phyloP scores from a whole-genome alignment of 2,797 vertebrate species.

The Manis javanica region DNA sequence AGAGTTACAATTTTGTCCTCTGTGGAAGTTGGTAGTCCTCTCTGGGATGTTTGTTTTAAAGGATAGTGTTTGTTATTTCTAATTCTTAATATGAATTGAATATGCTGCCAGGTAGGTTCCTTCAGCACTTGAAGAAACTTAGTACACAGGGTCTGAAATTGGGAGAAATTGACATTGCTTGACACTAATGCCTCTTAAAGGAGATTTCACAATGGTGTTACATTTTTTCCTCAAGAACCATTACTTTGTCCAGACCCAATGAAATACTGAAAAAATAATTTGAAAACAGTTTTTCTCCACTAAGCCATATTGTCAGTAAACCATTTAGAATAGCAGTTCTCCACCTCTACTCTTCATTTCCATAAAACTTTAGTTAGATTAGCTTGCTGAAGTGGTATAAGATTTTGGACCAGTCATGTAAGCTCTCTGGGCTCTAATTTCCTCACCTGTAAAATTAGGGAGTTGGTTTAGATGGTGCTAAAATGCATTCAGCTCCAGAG shows the following conservation, averaged over 20 bases:
- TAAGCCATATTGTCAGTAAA: neutral
- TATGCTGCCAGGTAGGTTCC: neutral
- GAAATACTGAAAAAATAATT: neutral
- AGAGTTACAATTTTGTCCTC: neutral
- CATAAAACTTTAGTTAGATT: neutral
- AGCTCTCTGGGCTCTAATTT: neutral
- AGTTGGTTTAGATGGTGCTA: neutral
- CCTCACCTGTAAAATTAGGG: neutral
- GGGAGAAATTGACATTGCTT: neutral
- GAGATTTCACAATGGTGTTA: neutral
- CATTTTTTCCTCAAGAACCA: neutral
- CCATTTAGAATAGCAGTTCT: neutral
- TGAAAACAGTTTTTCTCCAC: neutral
- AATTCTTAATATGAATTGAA: neutral
- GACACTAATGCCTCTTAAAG: neutral
- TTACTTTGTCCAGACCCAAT: neutral
- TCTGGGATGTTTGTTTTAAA: slow-evolving; percentile 30
- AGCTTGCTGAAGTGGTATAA: neutral
- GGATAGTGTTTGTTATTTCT: neutral
- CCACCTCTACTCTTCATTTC: neutral
- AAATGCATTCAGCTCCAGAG: neutral
- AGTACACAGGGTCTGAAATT: neutral
- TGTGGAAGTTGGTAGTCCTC: neutral
- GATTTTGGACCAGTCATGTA: neutral
- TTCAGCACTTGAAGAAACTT: neutral